Evolutionary conservation across 2,113 vertebrate species (phyloP).

Genomic region (Cnemophilus loriae): DNA sequence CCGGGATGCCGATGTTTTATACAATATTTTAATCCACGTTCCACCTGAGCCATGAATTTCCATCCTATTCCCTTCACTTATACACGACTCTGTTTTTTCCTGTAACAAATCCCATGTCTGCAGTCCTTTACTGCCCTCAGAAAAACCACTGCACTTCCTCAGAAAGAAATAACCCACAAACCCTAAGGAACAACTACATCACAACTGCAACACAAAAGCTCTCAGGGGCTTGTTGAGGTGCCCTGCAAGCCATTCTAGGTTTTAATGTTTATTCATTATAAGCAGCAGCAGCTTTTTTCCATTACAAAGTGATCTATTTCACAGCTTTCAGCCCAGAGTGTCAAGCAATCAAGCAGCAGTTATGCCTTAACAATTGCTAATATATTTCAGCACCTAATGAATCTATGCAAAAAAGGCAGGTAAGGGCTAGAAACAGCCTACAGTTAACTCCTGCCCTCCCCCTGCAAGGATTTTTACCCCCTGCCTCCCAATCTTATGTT

Average conservation of each 20-base stretch:
- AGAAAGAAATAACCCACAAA: neutral
- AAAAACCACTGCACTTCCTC: neutral
- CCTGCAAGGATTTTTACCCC: neutral
- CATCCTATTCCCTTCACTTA: neutral
- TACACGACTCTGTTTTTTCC: fast-evolving
- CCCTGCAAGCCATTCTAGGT: neutral
- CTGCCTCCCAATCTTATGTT: neutral
- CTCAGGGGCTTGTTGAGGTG: neutral
- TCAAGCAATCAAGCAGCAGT: slow-evolving; percentile 63
- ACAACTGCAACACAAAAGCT: neutral
- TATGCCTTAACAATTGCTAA: slow-evolving; percentile 67
- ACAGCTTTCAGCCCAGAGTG: slow-evolving; percentile 29
- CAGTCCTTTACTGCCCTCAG: neutral
- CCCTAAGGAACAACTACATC: neutral
- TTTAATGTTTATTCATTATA: slow-evolving; percentile 16
- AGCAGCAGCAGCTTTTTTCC: neutral
- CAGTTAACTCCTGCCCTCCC: slow-evolving; percentile 12
- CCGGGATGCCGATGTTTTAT: neutral
- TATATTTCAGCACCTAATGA: slow-evolving; percentile 72
- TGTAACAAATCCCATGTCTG: neutral
- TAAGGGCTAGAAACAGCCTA: neutral
- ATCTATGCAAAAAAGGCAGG: slow-evolving; percentile 59
- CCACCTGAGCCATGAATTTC: neutral
- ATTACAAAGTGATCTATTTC: slow-evolving; percentile 53
- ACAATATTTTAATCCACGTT: neutral